Evolutionary conservation across 2,888 invertebrate genomes (phyloP).

Genomic region (Macrophya annulata): DNA sequence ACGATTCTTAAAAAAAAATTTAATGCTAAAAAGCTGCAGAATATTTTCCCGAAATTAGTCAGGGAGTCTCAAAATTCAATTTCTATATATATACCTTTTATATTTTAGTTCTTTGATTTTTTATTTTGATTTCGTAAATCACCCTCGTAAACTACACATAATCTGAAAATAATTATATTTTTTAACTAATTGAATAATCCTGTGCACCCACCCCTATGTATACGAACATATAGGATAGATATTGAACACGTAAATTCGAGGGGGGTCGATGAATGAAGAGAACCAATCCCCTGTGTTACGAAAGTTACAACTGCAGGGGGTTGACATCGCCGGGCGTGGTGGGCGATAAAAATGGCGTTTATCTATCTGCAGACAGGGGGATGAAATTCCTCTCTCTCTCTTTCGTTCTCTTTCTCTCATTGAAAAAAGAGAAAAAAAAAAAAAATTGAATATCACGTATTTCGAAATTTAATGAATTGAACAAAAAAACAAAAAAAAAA

Average conservation of each 20-base stretch:
- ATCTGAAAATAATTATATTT: slow-evolving; percentile 20
- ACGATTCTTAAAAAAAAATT: no score
- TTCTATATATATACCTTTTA: no score
- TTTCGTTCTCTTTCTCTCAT: not conserved
- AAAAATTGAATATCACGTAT: no score
- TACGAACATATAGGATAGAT: not conserved
- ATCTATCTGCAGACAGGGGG: slow-evolving; percentile 64
- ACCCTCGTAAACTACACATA: not conserved
- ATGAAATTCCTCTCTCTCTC: slow-evolving; percentile 42
- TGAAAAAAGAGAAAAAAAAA: not conserved
- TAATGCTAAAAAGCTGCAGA: no score
- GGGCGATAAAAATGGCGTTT: slow-evolving; percentile 77
- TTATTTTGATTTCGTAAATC: no score
- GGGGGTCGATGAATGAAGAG: slow-evolving; percentile 21
- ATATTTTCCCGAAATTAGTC: no score
- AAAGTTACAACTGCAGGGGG: not conserved
- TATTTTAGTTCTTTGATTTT: no score
- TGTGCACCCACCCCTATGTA: not conserved
- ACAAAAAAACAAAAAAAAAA: not conserved
- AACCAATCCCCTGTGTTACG: slow-evolving; percentile 21
- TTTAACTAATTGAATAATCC: slow-evolving; percentile 1
- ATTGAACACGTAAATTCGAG: slow-evolving; percentile 25
- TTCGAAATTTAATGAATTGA: not conserved
- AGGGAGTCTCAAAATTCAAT: no score
- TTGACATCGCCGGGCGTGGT: slow-evolving; percentile 72